phyloP scores from a whole-genome alignment of 1,140 invertebrate species.

The Diachasmimorpha longicaudata region DNA sequence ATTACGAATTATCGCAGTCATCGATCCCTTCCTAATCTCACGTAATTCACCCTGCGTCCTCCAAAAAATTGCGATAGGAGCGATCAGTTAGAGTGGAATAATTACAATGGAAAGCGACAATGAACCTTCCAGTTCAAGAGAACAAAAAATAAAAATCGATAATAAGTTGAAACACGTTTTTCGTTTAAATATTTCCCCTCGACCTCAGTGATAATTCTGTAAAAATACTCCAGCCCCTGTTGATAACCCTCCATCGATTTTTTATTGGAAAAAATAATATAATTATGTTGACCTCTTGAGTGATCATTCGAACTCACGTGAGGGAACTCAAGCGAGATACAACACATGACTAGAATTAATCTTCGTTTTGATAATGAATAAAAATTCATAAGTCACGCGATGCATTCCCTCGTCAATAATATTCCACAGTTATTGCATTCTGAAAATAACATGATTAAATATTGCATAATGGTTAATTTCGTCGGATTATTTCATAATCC shows the following conservation, averaged over 20 bases:
- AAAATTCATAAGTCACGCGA: not conserved
- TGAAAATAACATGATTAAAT: too few relatives aligned
- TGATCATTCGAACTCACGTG: constrained; percentile 46
- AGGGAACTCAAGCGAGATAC: constrained; percentile 50
- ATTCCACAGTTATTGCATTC: not conserved
- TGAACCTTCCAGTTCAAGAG: not conserved
- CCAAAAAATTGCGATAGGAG: too few relatives aligned
- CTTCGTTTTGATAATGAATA: not conserved
- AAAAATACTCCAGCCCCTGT: not conserved
- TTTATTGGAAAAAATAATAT: not conserved
- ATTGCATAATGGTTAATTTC: not conserved
- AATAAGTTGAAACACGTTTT: not conserved
- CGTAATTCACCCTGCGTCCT: too few relatives aligned
- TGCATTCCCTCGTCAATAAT: not conserved
- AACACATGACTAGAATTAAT: not conserved
- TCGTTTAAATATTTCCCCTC: not conserved
- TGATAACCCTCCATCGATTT: not conserved
- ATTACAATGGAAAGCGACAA: not conserved
- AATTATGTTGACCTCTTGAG: constrained; percentile 15
- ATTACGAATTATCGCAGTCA: too few relatives aligned
- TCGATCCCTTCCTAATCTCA: too few relatives aligned
- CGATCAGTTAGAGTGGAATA: too few relatives aligned
- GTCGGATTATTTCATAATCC: not conserved
- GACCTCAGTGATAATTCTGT: not conserved
- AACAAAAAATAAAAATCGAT: not conserved